Percentiles rank a stretch among this genome's conserved stretches.
These are phyloP conservation scores for Eupithecia pulchellata DNA, from an alignment of 2,888 invertebrate genomes.

Conservation along the genomic window DNA sequence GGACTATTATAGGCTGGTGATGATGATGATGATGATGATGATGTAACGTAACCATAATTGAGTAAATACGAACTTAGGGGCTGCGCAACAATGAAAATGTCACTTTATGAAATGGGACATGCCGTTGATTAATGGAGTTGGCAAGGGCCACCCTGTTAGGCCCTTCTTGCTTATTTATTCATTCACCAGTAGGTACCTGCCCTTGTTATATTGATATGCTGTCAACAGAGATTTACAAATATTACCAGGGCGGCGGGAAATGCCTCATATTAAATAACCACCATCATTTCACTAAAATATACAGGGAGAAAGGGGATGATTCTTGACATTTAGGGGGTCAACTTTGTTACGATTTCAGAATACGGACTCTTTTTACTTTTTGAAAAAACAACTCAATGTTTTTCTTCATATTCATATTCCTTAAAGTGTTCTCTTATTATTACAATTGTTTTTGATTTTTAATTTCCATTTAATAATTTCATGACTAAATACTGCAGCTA, in stretches of 20 bases:
- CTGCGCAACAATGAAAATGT: conserved; percentile 80
- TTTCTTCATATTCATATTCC: too few relatives aligned
- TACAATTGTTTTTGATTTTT: too few relatives aligned
- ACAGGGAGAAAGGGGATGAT: too few relatives aligned
- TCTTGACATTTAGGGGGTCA: too few relatives aligned
- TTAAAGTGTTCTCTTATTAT: too few relatives aligned
- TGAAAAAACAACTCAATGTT: too few relatives aligned
- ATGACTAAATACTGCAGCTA: too few relatives aligned
- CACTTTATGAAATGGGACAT: conserved; percentile 80
- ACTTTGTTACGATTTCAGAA: too few relatives aligned
- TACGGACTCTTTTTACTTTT: too few relatives aligned
- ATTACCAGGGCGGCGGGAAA: not conserved
- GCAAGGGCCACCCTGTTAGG: conserved; percentile 61
- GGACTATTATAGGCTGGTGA: too few relatives aligned
- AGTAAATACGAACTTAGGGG: conserved; percentile 75
- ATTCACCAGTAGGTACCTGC: conserved; percentile 31
- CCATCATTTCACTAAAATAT: not conserved
- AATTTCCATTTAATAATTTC: too few relatives aligned
- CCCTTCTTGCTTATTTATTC: conserved; percentile 73
- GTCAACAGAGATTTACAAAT: conserved; percentile 20
- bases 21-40: too few relatives aligned
- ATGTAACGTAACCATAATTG: conserved; percentile 67
- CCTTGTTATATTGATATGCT: conserved; percentile 25
- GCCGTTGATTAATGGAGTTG: conserved; percentile 75
- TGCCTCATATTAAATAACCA: not conserved